A percentile compares a stretch with the other conserved stretches of the same genome.
phyloP scores from a whole-genome alignment of 2,113 vertebrate species.

The Sapajus apella region DNA sequence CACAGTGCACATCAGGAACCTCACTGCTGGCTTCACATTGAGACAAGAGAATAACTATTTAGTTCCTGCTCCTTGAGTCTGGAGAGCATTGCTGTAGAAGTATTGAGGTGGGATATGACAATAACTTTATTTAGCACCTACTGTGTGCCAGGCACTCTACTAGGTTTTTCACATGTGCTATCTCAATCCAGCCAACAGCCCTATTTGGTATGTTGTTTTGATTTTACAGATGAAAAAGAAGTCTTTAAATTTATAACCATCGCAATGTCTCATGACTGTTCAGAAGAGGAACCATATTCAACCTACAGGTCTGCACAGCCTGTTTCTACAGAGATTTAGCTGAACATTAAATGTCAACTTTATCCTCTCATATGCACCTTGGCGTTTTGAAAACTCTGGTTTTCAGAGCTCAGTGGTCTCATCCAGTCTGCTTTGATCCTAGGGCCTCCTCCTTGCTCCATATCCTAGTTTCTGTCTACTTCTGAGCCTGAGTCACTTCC shows the following conservation, averaged over 20 bases:
- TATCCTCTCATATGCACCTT: neutral
- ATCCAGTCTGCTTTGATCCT: neutral
- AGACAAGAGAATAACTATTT: neutral
- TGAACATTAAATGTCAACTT: neutral
- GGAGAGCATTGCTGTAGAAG: neutral
- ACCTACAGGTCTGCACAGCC: neutral
- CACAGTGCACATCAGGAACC: neutral
- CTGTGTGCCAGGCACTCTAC: fast-evolving
- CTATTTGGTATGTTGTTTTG: neutral
- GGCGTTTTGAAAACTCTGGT: neutral
- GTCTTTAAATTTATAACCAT: neutral
- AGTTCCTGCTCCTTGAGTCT: neutral
- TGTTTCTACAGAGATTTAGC: neutral
- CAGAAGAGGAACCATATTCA: neutral
- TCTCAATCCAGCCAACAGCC: neutral
- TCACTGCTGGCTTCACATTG: neutral
- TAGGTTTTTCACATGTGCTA: fast-evolving
- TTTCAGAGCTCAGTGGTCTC: neutral
- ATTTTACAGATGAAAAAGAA: neutral
- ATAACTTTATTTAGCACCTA: neutral
- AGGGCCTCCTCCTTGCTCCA: neutral
- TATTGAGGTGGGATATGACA: too few relatives aligned
- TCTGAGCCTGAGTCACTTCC: neutral
- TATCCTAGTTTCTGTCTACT: neutral
- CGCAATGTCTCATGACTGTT: neutral